Base-by-base conservation (phyloP, 2,113 vertebrate genomes). In the Rhea americana region DNA sequence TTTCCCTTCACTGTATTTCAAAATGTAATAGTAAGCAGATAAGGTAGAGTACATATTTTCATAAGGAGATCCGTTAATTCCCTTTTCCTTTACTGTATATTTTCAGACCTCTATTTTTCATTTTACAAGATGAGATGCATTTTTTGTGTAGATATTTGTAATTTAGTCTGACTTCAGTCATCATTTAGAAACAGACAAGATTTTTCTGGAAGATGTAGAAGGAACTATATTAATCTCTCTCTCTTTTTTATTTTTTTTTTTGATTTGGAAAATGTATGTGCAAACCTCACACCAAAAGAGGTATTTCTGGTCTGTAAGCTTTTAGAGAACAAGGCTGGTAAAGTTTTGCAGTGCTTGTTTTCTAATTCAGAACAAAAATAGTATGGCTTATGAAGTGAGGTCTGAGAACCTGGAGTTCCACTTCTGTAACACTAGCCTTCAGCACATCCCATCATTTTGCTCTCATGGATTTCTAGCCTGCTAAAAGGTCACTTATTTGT, bases 331-430 rank as follows among this genome's bases (percentile, higher is more conserved):
- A 19, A n/a, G 87, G 22, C 41, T 74, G 48, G 41, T 61, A 12
- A 56, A 65, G 77, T 63, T 90, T 41, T 39, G 17, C 39, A 48
- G 14, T 8, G n/a, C 82, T 87, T 90, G 73, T 12, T 2, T 22
- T 94, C 93, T 63, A 65, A 81, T 91, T 78, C 1, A 18, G 66
- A 88, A 53, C 43, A 72, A 51, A 93, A 94, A 84, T 66, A 93
- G 85, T 11, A 11, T 14, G 43, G 85, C 82, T 81, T 41, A 10
- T 43, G 7, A 48, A 82, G 74, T n/a, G 7, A 48, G 82, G 81
- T n/a, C 76, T 65, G 85, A 61, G 91, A 91, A 45, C 16, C 25
- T 80, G 82, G 55, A 48, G 11, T 25, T 93, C 24, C 78, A 32
- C 63, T 30, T 59, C 80, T 82, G 79, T 37, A 71, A 77, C 21